Conservation (phyloP, 2,113 vertebrate species). For the Nestor notabilis region DNA sequence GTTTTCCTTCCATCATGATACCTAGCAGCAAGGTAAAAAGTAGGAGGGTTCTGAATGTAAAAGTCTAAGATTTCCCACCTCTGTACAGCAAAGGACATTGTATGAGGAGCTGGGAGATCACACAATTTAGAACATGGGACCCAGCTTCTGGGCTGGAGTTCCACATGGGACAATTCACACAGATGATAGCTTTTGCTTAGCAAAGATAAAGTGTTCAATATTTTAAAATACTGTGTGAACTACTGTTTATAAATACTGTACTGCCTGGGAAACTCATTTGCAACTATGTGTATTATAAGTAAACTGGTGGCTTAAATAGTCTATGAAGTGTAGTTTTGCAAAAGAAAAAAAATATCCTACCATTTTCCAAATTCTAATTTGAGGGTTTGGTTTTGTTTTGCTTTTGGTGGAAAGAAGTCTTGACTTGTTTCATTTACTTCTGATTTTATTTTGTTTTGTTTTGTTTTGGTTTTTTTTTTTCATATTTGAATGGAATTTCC, state of each 20-base stretch:
- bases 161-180: accelerated
- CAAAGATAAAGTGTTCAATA: not conserved
- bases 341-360: not conserved
- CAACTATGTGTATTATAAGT: not conserved
- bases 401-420: not conserved
- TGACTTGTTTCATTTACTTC: not conserved
- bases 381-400: not conserved
- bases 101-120: not conserved
- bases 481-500: not conserved
- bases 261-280: not conserved
- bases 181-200: not conserved
- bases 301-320: not conserved
- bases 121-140: not conserved
- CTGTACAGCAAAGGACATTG: not conserved
- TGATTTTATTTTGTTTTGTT: not conserved
- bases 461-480: not conserved
- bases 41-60: not conserved
- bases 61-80: not conserved
- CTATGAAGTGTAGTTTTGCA: not conserved
- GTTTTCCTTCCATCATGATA: not conserved
- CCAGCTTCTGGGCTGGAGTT: not conserved
- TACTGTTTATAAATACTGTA: not conserved
- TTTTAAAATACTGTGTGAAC: not conserved
- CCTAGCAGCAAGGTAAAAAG: not conserved
- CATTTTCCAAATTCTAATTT: not conserved